Evolutionary conservation across 1,140 invertebrate genomes (phyloP), one percentile per base, ranked within the genome.

Genomic region (Bombus breviceps): DNA sequence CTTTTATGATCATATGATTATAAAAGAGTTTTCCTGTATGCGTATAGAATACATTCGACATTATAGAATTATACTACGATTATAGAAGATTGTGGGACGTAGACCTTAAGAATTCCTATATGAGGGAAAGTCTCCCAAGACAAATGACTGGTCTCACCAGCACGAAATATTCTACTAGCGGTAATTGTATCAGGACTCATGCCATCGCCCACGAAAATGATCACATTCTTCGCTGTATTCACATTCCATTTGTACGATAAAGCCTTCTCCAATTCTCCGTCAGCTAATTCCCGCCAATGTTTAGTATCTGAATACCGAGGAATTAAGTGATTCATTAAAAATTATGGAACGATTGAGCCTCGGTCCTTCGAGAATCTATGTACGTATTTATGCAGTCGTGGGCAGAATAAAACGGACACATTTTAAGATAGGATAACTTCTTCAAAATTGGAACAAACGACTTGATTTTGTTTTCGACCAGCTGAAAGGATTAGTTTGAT

Each of bases 121-220:
- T 98, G 96, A 0, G 98, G 97, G 91, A 99, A 98, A 73, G 96
- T 96, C 92, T 99, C 98, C 96, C 97, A 99, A 0, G 96, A 94
- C 22, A 99, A 95, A 74, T 96, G 94, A 82, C 97, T 97, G 12
- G 96, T 96, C 91, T 98, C 98, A 3, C 97, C 97, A 18, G 79
- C 84, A 34, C 96, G 96, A 92, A 97, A 97, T 82, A 98, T 98
- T 82, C 99, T 96, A 0, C 97, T 96, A 0, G 98, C 98, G 0
- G 98, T 98, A 34, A 98, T 96, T 0, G 98, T 99, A 57, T 98
- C 97, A 0, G 98, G 96, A 12, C 98, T 98, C 98, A 99, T 99
- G 2, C 99, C 98, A 92, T 99, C 98, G 0, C 98, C 99, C 22
- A 99, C 95, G 92, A 99, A 99, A 0, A 99, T 87, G 39, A 99